Evolutionary conservation across 1,140 invertebrate species (phyloP).

Genomic region (Drosophila sulfurigaster): DNA sequence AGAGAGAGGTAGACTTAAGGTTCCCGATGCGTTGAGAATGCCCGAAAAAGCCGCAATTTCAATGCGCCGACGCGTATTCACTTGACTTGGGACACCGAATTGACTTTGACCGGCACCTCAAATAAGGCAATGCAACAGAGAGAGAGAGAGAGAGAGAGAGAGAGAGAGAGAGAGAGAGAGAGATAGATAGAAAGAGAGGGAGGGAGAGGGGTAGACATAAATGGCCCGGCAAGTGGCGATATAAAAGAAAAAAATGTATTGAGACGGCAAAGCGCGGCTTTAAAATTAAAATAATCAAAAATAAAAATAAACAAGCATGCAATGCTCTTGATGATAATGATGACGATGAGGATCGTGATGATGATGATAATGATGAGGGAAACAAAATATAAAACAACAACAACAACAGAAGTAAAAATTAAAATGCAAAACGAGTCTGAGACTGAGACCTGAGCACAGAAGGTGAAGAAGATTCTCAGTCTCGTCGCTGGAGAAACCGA

Average conservation of each 20-base stretch:
- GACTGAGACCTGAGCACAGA: conserved; percentile 24
- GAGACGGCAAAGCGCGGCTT: conserved; percentile 61
- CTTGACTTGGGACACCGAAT: conserved; percentile 33
- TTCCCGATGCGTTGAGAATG: conserved; percentile 14
- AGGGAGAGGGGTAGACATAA: conserved; percentile 35
- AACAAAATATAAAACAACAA: conserved; percentile 24
- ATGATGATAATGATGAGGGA: conserved; percentile 64
- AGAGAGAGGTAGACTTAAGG: conserved; percentile 13
- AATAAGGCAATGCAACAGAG: conserved; percentile 52
- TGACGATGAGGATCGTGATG: conserved; percentile 53
- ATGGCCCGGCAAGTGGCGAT: conserved; percentile 70
- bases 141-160: conserved; percentile 15
- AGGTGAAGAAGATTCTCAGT: conserved; percentile 47
- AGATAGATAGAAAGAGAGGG: conserved; percentile 8
- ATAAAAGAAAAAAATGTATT: conserved; percentile 59
- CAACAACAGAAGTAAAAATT: conserved; percentile 53
- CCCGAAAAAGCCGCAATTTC: conserved; percentile 47
- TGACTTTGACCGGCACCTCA: conserved; percentile 69
- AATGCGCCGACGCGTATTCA: conserved; percentile 49
- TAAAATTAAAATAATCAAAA: conserved; percentile 82
- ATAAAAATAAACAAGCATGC: conserved; percentile 66
- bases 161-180: conserved; percentile 17
- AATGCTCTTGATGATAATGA: conserved; percentile 48
- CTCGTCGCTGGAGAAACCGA: conserved; percentile 20
- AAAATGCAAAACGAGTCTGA: conserved; percentile 81